Evolutionary conservation across 2,888 invertebrate species (phyloP), one percentile per base, ranked within the genome.

Genomic region (Cepaea hortensis): DNA sequence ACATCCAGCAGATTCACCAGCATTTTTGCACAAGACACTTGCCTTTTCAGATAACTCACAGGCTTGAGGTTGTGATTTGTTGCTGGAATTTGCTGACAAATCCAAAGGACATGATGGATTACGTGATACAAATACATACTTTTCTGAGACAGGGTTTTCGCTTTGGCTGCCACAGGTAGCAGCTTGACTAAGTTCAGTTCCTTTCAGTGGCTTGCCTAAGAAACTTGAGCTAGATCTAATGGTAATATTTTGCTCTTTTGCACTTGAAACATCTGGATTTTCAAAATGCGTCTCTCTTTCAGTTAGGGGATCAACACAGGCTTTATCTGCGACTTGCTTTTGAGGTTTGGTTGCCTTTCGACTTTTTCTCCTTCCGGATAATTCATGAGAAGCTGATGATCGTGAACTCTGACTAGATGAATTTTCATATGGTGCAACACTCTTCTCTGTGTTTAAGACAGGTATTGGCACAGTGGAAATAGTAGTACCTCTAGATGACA

Each of bases 311-410:
- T 72, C 35, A 61, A 46, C 3, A 20, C 65, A 77, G 7, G 48
- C 13, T 11, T 9, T 80, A 48, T 23, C n/a, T 20, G 15, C 61
- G 23, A 82, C n/a, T 23, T 84, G 87, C 50, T 55, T 87, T n/a
- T 83, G 84, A 13, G 97, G 97, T 91, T 96, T 96, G 94, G 97
- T 96, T 94, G 97, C 75, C 50, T 97, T 90, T 20, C 90, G 88
- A 62, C 89, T 89, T 68, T 89, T 90, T 35, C 85, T 77, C 61
- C 87, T 85, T 15, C 86, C 87, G 35, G 55, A 35, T 9, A 15
- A n/a, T 15, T 23, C 20, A 3, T 15, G 70, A 73, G 73, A 50
- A 6, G 81, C 15, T n/a, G 50, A 20, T 35, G 46, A 50, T 65
- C 20, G 3, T 70, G 70, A 68, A 20, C 13, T n/a, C 61, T 61